Evolutionary conservation across 2,797 vertebrate species (phyloP).

Genomic region (Semotilus atromaculatus): DNA sequence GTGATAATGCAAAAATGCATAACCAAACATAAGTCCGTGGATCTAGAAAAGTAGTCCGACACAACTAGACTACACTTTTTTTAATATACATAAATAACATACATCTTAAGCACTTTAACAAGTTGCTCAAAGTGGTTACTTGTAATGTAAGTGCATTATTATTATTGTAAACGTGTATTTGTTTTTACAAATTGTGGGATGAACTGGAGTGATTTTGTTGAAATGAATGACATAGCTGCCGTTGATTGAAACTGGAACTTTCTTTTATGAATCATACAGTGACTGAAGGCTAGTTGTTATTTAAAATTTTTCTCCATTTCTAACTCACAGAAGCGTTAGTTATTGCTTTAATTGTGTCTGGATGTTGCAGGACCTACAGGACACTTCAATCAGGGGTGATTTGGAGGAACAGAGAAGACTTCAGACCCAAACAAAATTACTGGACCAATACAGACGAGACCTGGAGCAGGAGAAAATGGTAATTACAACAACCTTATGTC

Average conservation of each 20-base stretch:
- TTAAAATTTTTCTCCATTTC: neutral
- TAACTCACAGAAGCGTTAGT: neutral
- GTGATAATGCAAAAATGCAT: neutral
- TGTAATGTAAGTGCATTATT: neutral
- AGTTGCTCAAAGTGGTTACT: neutral
- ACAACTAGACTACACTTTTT: neutral
- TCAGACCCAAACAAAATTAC: constrained; percentile 88
- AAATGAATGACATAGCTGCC: neutral
- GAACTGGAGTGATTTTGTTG: neutral
- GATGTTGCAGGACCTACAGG: constrained; percentile 85
- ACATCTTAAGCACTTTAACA: neutral
- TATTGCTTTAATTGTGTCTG: constrained; percentile 11
- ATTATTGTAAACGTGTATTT: neutral
- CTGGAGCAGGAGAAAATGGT: constrained; percentile 93
- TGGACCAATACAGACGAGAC: constrained; percentile 88
- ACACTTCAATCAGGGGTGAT: constrained; percentile 83
- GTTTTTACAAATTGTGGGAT: neutral
- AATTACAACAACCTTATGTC: constrained; percentile 8
- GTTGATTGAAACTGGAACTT: neutral
- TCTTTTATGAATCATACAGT: neutral
- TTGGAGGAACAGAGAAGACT: constrained; percentile 88
- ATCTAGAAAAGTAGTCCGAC: neutral
- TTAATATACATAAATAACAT: neutral
- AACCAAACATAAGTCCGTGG: neutral
- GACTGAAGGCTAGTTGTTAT: neutral